Base-by-base conservation (phyloP, 1,140 invertebrate genomes). In the Dufourea novaeangliae region DNA sequence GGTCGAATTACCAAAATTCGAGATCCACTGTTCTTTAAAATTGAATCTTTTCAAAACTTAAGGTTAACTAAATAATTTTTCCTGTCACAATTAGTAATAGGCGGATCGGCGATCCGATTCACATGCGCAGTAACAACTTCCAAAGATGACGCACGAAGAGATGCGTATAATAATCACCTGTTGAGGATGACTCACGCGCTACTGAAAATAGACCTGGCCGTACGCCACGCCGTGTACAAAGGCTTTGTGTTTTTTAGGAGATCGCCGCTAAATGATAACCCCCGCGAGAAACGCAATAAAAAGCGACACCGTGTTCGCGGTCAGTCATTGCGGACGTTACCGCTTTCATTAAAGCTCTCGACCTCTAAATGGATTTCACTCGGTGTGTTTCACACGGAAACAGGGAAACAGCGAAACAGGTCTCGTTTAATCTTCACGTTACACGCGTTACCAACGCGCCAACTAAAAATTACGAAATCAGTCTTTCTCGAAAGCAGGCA, bases 241-340 rank as follows among this genome's bases (percentile, higher is more conserved):
- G 66, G 22, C 12, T 27, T 54, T 54, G 82, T 50, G 59, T 71
- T 71, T 76, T 54, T 78, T 67, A 72, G 63, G 77, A 89, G 88
- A 90, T 90, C 76, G 74, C 70, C 22, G 70, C 39, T 72, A 75
- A 76, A 80, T 70, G 88, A 90, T 90, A 89, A 87, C 85, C 80
- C 77, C 68, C 79, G 86, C 0, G 20, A 0, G 46, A 6, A 80
- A 86, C 83, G 82, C 84, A 81, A 77, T 79, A 83, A 83, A 82
- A 79, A 70, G 80, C 52, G 64, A 77, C 80, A 44, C 32, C 44
- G 59, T 50, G 70, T 56, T 74, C 66, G 59, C 56, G 70, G 67
- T 74, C 66, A 74, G 12, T 61, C 64, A 61, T 79, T 66, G 75
- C 75, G 68, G 61, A 67, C 74, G 44, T 56, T 67, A 27, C 67